These are phyloP conservation scores for Enteromius mattozi DNA, from an alignment of 2,797 vertebrate genomes.

Conservation along the genomic window DNA sequence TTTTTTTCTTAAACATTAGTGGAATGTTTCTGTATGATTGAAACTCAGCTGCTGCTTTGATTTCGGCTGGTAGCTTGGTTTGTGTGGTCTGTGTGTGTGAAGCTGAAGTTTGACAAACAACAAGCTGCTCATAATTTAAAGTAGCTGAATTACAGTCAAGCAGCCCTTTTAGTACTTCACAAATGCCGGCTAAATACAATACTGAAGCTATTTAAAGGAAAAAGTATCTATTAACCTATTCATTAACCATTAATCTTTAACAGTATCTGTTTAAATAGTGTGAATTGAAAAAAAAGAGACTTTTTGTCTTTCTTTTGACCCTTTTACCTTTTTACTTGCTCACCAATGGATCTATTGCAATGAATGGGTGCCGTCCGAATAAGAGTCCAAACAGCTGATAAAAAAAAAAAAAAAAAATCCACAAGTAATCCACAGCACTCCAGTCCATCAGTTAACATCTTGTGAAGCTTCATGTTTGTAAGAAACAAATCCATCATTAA, in stretches of 20 bases:
- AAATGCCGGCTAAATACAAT: not conserved
- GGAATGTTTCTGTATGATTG: constrained; percentile 23
- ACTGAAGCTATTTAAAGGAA: not conserved
- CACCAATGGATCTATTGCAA: not conserved
- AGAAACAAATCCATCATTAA: no score
- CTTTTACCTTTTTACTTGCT: not conserved
- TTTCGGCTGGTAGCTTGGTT: constrained; percentile 11
- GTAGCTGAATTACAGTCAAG: not conserved
- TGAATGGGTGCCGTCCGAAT: not conserved
- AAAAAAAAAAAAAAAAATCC: no score
- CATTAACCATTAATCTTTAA: no score
- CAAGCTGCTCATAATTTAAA: constrained; percentile 33
- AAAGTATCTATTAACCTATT: no score
- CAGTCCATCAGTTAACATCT: no score
- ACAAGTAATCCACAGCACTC: no score
- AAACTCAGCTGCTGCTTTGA: constrained; percentile 31
- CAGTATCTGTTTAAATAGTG: not conserved
- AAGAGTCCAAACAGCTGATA: no score
- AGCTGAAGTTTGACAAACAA: constrained; percentile 5
- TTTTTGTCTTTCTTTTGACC: no score
- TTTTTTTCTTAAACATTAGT: constrained; percentile 30
- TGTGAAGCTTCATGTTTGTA: no score
- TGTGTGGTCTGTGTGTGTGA: constrained; percentile 13
- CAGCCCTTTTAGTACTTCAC: not conserved
- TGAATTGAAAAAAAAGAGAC: not conserved